These are phyloP conservation scores for Clarias batrachus DNA, from an alignment of 2,113 vertebrate genomes.

Conservation along the genomic window DNA sequence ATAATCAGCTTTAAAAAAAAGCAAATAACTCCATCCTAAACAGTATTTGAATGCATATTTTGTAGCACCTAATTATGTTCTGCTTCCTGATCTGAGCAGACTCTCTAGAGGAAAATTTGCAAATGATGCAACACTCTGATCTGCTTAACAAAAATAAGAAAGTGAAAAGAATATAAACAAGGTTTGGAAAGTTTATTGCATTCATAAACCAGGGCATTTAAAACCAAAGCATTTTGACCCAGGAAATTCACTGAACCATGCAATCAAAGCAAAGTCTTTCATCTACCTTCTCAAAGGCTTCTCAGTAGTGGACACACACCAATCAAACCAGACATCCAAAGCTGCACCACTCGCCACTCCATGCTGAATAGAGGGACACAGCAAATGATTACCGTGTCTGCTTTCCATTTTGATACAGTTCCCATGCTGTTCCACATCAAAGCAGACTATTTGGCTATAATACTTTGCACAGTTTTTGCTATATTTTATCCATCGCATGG, in stretches of 20 bases:
- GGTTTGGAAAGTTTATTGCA: not conserved
- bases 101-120: not conserved
- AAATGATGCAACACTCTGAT: not conserved
- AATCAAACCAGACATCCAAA: constrained; percentile 36
- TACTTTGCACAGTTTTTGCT: not conserved
- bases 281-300: constrained; percentile 47
- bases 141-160: not conserved
- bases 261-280: constrained; percentile 45
- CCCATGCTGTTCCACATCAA: constrained; percentile 20
- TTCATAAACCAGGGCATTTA: not conserved
- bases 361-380: constrained; percentile 1
- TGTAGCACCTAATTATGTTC: not conserved
- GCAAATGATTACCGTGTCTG: constrained; percentile 12
- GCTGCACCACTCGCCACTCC: not conserved
- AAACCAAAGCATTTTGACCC: not conserved
- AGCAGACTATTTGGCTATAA: constrained; percentile 2
- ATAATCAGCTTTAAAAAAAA: not conserved
- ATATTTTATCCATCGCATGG: not conserved
- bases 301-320: constrained; percentile 38
- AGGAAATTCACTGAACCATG: constrained; percentile 11
- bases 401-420: constrained; percentile 23
- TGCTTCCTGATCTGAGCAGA: not conserved
- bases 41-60: not conserved
- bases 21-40: not conserved
- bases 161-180: not conserved